phyloP scores from a whole-genome alignment of 2,888 invertebrate genomes.

The Heptascelio sp. region DNA sequence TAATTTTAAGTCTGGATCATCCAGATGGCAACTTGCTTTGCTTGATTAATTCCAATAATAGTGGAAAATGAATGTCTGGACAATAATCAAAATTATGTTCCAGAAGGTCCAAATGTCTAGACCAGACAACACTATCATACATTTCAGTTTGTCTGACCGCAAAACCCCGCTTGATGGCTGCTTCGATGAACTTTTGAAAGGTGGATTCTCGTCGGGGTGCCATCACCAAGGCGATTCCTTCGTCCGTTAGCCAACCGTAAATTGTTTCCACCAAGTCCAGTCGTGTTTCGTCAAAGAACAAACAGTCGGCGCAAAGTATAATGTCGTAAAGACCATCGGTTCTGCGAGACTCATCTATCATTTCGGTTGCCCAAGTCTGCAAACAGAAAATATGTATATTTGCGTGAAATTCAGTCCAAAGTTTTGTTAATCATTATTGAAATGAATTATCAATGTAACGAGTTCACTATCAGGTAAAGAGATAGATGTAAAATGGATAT shows the following conservation, averaged over 20 bases:
- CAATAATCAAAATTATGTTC: slow-evolving; percentile 87
- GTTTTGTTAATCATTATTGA: no score
- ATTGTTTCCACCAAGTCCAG: slow-evolving; percentile 90
- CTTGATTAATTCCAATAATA: slow-evolving; percentile 89
- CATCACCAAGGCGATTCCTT: slow-evolving; percentile 91
- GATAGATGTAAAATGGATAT: no score
- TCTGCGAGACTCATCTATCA: slow-evolving; percentile 77
- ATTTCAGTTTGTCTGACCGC: slow-evolving; percentile 86
- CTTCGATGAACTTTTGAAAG: slow-evolving; percentile 89
- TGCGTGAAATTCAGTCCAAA: no score
- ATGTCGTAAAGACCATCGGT: slow-evolving; percentile 87
- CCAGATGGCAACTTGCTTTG: slow-evolving; percentile 78
- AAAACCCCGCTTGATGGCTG: slow-evolving; percentile 88
- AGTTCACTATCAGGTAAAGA: no score
- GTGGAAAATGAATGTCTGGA: slow-evolving; percentile 91
- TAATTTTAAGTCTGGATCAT: slow-evolving; percentile 68
- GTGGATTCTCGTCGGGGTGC: slow-evolving; percentile 93
- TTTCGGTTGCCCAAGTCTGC: slow-evolving; percentile 82
- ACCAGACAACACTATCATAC: slow-evolving; percentile 90
- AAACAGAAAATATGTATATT: slow-evolving; percentile 45
- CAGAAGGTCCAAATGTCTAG: slow-evolving; percentile 88
- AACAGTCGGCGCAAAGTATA: slow-evolving; percentile 93
- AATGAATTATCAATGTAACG: no score
- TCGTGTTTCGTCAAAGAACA: slow-evolving; percentile 93
- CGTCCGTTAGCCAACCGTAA: slow-evolving; percentile 87